These are phyloP conservation scores for Alexandromys fortis DNA, from an alignment of 2,113 vertebrate species.

Conservation along the genomic window DNA sequence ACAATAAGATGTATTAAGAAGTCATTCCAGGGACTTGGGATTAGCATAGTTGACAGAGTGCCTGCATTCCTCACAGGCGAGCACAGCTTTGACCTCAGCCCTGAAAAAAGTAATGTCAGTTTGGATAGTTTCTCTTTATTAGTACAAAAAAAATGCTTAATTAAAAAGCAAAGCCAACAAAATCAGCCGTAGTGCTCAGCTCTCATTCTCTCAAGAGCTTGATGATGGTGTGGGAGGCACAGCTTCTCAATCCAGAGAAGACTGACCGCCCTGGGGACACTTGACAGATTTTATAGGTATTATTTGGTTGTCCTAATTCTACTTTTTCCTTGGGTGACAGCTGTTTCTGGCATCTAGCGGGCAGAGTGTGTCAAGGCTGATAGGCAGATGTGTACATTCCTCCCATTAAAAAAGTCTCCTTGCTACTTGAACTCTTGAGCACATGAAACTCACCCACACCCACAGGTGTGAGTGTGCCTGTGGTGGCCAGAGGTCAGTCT, in stretches of 20 bases:
- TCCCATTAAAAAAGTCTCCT: neutral
- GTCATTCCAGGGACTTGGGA: neutral
- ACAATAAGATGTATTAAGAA: neutral
- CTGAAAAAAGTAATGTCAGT: neutral
- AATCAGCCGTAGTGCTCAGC: neutral
- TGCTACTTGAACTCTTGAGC: neutral
- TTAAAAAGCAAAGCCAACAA: neutral
- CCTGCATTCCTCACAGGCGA: neutral
- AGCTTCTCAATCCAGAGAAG: rapidly evolving
- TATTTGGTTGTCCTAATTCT: neutral
- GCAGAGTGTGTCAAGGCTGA: rapidly evolving
- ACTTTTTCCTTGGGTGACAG: neutral
- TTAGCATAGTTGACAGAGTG: neutral
- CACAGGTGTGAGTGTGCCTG: neutral
- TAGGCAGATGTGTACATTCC: rapidly evolving
- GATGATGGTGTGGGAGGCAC: rapidly evolving
- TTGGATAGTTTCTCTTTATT: neutral
- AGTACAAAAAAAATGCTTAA: neutral
- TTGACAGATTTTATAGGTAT: rapidly evolving
- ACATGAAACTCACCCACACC: too few species aligned
- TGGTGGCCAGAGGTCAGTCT: neutral
- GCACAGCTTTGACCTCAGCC: neutral
- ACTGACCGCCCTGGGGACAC: rapidly evolving
- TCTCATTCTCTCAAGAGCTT: neutral
- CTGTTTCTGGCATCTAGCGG: rapidly evolving